Base-by-base conservation (phyloP, 1,140 invertebrate species). In the Euura lappo region DNA sequence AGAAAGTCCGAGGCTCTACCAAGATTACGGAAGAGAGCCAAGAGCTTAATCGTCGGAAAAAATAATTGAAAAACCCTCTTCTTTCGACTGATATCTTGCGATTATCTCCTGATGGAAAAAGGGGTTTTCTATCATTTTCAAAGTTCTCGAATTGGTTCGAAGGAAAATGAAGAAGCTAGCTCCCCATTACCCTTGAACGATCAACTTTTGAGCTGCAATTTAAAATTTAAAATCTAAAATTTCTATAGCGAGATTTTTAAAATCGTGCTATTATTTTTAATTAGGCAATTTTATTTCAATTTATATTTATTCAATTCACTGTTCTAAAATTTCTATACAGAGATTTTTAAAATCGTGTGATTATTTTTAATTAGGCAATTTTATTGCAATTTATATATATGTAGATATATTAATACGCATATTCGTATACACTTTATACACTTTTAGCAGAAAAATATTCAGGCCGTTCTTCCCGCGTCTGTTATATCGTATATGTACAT, bases 1-100 rank as follows among this genome's bases (percentile, higher is more conserved):
- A 72, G 84, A 85, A 68, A 87, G 81, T 76, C 85, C 86, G 42
- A 82, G 81, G 76, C 83, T 88, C 72, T 88, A 88, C 76, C 86
- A 88, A 77, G 77, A 87, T 75, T 88, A 88, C 60, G 79, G 83
- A 44, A 79, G 79, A 44, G 77, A 84, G 74, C 78, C 78, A 8
- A 77, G 71, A 45, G 78, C 82, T 65, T 79, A 77, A 80, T 73
- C 74, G 28, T 28, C 28, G 28, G 28, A 28, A 28, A 28, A 28
- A 28, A 28, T 28, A 28, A 28, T 28, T 6, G 43, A n/a, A n/a
- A n/a, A n/a, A n/a, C n/a, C n/a, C n/a, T 51, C 65, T 72, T 68
- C 43, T 68, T 68, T 68, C 13, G 47, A 28, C 70, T 73, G 42
- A 70, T 28, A 28, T 11, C 73, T 66, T 73, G 75, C 77, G 75